Base-by-base conservation (phyloP, 2,797 vertebrate species). In the Lophura swinhoii region DNA sequence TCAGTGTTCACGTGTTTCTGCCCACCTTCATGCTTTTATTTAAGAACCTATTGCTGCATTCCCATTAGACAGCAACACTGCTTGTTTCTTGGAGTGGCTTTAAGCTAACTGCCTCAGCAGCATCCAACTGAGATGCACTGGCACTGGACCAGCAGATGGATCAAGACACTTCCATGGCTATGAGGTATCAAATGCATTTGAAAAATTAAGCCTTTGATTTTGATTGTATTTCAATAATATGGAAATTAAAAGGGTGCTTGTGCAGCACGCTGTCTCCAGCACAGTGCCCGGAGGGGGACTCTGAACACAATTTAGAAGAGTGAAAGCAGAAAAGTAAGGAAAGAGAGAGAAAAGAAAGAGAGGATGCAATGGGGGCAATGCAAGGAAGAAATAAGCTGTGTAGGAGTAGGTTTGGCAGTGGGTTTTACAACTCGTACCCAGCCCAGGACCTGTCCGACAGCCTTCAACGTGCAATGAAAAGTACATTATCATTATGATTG, bases 201-300 rank as follows among this genome's bases (percentile, higher is more conserved):
- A 91, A 83, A 90, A 89, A 87, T 80, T 80, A 93, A 91, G 64
- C 62, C 91, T 92, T 85, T 87, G 64, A 44, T 83, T 87, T 23
- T 60, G 68, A 80, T 80, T 43, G 84, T 24, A 2, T 37, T 80
- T 56, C 70, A 44, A 88, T 2, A 33, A 29, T 64, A 13, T 8
- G 66, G 82, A 93, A 92, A 93, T 91, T 35, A 67, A 95, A 83
- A 95, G 82, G 62, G 69, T 35, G 2, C 66, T 90, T 83, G 79
- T 39, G 89, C 46, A 14, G 62, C 0, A 2, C 0, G 81, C 73
- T 64, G 48, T 8, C 55, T 81, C 10, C 78, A 62, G 55, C 85
- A 3, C 11, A 3, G 79, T 1, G 24, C 81, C 82, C n/a, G 35
- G 62, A 33, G 82, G 60, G n/a, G n/a, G 51, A 0, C 41, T 60